These are phyloP conservation scores for Palythoa heliodiscus DNA, from an alignment of 92 coral and sea anemone genomes.

Conservation along the genomic window DNA sequence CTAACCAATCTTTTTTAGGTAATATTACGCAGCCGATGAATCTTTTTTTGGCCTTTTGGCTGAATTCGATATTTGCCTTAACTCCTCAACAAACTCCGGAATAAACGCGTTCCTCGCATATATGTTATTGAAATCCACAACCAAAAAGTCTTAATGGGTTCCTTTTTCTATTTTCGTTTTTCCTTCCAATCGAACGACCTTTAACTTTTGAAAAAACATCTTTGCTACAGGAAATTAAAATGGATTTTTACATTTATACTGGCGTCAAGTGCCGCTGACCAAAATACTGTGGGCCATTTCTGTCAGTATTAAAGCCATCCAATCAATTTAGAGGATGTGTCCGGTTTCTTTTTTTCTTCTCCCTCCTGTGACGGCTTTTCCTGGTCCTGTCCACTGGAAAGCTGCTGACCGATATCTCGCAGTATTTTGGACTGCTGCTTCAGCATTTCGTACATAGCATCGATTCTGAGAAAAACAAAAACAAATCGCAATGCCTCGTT, in stretches of 20 bases:
- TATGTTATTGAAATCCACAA: too few species aligned
- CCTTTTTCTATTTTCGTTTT: too few species aligned
- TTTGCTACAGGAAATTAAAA: too few species aligned
- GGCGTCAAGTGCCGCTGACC: neutral
- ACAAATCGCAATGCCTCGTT: neutral
- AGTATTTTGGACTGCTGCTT: slow-evolving; percentile 32
- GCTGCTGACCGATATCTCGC: slow-evolving; percentile 34
- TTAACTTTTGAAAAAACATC: too few species aligned
- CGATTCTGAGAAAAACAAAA: slow-evolving; percentile 7
- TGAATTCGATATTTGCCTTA: too few species aligned
- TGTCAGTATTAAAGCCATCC: slow-evolving; percentile 24
- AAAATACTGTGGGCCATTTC: neutral
- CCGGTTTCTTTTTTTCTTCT: neutral
- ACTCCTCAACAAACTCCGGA: too few species aligned
- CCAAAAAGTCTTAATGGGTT: too few species aligned
- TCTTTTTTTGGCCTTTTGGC: too few species aligned
- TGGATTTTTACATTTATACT: neutral
- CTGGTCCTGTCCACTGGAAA: neutral
- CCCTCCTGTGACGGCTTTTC: neutral
- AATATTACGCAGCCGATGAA: too few species aligned
- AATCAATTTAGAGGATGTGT: slow-evolving; percentile 22
- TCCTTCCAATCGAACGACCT: too few species aligned
- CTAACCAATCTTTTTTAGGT: too few species aligned
- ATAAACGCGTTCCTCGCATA: too few species aligned
- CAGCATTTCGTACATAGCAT: slow-evolving; percentile 27